These are phyloP conservation scores for Neopipo cinnamomea DNA, from an alignment of 2,113 vertebrate genomes.

Conservation along the genomic window DNA sequence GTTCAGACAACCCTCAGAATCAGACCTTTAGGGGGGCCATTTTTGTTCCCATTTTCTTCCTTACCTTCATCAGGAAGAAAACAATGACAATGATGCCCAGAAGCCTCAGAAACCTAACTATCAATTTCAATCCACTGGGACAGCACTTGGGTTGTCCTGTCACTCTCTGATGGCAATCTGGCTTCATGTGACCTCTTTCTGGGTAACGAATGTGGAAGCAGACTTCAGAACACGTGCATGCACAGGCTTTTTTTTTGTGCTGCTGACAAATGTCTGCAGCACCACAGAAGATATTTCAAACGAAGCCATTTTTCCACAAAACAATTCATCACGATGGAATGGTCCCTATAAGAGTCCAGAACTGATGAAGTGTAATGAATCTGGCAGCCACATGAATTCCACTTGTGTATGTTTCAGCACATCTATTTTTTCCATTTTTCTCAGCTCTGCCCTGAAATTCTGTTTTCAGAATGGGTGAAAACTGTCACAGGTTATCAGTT, in stretches of 20 bases:
- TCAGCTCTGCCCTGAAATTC: not conserved
- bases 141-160: not conserved
- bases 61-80: not conserved
- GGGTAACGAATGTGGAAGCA: not conserved
- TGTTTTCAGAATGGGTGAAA: not conserved
- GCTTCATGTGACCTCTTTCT: not conserved
- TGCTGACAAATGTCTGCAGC: slow-evolving; percentile 45
- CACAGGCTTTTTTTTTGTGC: not conserved
- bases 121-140: not conserved
- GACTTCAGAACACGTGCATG: not conserved
- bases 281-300: slow-evolving; percentile 57
- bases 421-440: not conserved
- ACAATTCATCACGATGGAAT: slow-evolving; percentile 41
- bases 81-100: not conserved
- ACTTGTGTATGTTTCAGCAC: not conserved
- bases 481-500: slow-evolving; percentile 5
- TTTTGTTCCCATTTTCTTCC: not conserved
- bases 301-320: slow-evolving; percentile 56
- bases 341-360: slow-evolving; percentile 10
- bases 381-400: slow-evolving; percentile 40
- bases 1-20: not conserved
- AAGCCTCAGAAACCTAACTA: not conserved
- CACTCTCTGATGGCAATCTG: not conserved
- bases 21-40: not conserved
- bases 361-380: slow-evolving; percentile 59